phyloP scores from a whole-genome alignment of 2,888 invertebrate genomes.

The Drosophila lacicola region DNA sequence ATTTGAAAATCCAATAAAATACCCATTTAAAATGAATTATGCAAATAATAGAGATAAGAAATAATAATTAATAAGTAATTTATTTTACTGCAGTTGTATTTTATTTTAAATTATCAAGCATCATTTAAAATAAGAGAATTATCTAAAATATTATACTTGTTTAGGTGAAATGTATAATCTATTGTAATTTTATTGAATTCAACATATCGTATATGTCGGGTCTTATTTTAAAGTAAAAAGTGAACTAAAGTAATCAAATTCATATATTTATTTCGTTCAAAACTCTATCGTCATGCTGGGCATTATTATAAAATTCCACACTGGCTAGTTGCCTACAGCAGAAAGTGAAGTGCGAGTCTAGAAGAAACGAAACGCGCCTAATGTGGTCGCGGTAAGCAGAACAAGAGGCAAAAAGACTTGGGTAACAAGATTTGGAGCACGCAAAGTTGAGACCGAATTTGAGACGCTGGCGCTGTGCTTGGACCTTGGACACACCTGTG shows the following conservation, averaged over 20 bases:
- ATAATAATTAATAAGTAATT: no score
- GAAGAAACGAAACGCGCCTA: conserved; percentile 21
- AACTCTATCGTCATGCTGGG: conserved; percentile 15
- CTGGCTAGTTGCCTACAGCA: background rate
- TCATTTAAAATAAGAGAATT: no score
- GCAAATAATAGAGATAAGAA: no score
- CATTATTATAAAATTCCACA: conserved; percentile 18
- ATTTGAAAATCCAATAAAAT: no score
- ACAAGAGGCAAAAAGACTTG: conserved; percentile 20
- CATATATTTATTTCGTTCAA: background rate
- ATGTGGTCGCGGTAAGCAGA: conserved; percentile 36
- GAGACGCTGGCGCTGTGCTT: conserved; percentile 32
- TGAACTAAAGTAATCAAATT: no score
- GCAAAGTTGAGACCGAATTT: conserved; percentile 63
- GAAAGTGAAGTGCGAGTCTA: conserved; percentile 1
- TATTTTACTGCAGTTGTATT: no score
- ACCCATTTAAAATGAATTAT: no score
- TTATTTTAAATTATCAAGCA: no score
- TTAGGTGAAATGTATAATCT: no score
- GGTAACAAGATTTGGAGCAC: conserved; percentile 52
- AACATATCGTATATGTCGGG: no score
- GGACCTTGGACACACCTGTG: conserved; percentile 75
- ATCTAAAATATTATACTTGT: no score
- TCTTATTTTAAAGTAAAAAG: background rate
- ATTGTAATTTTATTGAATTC: no score